Percentiles rank a stretch among this genome's conserved stretches.
Conservation (phyloP, 37 sponge, comb jelly and placozoan species). For the Crambe crambe region DNA sequence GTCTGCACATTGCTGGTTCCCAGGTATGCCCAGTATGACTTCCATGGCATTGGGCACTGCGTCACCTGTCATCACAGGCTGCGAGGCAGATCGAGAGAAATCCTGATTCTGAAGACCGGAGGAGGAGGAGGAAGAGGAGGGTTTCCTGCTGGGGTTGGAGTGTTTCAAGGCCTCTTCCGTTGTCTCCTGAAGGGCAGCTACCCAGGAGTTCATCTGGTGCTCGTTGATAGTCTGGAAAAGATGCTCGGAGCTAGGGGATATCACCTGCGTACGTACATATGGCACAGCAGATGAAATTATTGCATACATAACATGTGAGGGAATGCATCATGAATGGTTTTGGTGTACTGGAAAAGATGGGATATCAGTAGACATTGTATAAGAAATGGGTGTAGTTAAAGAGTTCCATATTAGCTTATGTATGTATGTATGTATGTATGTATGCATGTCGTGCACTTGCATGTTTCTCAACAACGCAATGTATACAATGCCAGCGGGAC, state of each 20-base stretch:
- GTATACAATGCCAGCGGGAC: no score
- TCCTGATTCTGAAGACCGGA: not conserved
- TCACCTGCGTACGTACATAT: constrained; percentile 44
- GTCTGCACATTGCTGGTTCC: constrained; percentile 81
- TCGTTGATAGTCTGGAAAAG: constrained; percentile 69
- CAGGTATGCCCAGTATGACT: constrained; percentile 56
- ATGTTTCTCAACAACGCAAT: no score
- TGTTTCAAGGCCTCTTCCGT: constrained; percentile 19
- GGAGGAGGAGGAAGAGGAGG: not conserved
- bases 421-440: no score
- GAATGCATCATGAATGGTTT: no score
- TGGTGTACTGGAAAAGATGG: no score
- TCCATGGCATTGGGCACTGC: constrained; percentile 53
- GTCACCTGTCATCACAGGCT: not conserved
- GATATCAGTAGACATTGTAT: no score
- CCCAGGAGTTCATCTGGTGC: constrained; percentile 64
- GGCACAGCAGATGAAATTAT: no score
- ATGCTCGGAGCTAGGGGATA: constrained; percentile 76
- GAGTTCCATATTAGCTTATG: no score
- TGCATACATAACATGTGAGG: no score
- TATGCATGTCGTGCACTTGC: no score
- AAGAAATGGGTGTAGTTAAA: no score
- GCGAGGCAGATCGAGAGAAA: not conserved
- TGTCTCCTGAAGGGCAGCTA: constrained; percentile 61
- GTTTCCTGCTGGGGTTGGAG: not conserved